Evolutionary conservation across 2,888 invertebrate species (phyloP).

Genomic region (Drosophila helvetica): DNA sequence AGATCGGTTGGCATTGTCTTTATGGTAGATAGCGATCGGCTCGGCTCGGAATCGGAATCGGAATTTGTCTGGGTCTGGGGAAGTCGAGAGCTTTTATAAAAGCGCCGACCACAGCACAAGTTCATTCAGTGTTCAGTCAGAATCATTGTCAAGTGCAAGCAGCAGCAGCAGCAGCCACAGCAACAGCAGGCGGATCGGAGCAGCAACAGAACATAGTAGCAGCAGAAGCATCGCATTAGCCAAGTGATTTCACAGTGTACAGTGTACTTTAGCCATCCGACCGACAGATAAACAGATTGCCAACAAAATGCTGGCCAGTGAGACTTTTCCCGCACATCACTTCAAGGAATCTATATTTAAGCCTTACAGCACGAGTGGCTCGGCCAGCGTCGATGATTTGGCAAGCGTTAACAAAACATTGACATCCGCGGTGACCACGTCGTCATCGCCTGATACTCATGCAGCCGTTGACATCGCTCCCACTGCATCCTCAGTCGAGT

Average conservation of each 20-base stretch:
- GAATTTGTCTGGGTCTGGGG: conserved; percentile 43
- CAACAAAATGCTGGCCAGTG: conserved; percentile 80
- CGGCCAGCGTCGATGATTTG: conserved; percentile 62
- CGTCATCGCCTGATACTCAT: conserved; percentile 61
- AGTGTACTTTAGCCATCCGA: conserved; percentile 22
- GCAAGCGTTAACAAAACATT: conserved; percentile 56
- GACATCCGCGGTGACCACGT: conserved; percentile 53
- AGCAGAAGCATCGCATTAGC: conserved; percentile 23
- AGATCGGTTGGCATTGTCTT: conserved; percentile 37
- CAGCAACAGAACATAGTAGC: conserved; percentile 17
- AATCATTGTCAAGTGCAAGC: conserved; percentile 68
- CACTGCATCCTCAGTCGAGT: conserved; percentile 47
- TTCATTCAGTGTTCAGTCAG: conserved; percentile 73
- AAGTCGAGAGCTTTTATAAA: conserved; percentile 76
- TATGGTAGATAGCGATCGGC: conserved; percentile 29
- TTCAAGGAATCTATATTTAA: conserved; percentile 81
- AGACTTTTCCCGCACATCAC: conserved; percentile 72
- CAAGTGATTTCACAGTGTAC: conserved; percentile 29
- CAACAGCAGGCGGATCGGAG: conserved; percentile 15
- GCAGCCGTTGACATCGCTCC: conserved; percentile 19
- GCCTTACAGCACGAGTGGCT: conserved; percentile 61
- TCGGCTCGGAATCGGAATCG: conserved; percentile 25
- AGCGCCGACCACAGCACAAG: conserved; percentile 68
- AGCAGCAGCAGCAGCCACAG: conserved; percentile 38
- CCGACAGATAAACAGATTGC: conserved; percentile 25